Conservation (phyloP, 2,888 invertebrate genomes). For the Clanis bilineata region DNA sequence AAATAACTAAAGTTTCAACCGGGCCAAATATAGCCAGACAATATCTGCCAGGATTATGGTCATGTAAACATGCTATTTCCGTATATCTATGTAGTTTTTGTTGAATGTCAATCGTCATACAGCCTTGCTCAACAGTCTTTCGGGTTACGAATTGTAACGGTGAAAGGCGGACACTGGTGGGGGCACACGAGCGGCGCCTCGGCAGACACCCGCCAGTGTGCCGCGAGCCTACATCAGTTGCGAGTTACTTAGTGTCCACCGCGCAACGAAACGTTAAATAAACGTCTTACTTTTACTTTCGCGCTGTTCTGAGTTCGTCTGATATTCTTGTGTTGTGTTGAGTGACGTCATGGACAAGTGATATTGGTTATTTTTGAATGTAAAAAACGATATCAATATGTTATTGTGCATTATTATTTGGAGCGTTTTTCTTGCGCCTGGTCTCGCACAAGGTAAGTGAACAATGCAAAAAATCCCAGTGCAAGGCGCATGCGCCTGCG, state of each 20-base stretch:
- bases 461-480: constrained; percentile 47
- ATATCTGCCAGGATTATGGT: constrained; percentile 23
- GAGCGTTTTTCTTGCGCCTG: constrained; percentile 68
- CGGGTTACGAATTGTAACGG: constrained; percentile 72
- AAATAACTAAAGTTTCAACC: constrained; percentile 19
- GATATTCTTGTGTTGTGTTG: constrained; percentile 39
- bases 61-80: constrained; percentile 58
- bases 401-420: constrained; percentile 71
- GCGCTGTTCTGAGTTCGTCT: constrained; percentile 44
- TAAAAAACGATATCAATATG: constrained; percentile 63
- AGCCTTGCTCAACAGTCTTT: constrained; percentile 78
- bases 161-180: constrained; percentile 60
- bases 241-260: constrained; percentile 23
- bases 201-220: constrained; percentile 57
- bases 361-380: constrained; percentile 37
- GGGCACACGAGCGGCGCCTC: constrained; percentile 44
- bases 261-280: constrained; percentile 30
- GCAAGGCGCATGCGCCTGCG: constrained; percentile 6
- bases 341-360: constrained; percentile 63
- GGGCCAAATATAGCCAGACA: constrained; percentile 30
- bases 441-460: constrained; percentile 73
- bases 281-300: constrained; percentile 61
- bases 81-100: constrained; percentile 67
- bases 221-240: constrained; percentile 36
- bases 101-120: constrained; percentile 77